These are phyloP conservation scores for Hesperophylax magnus DNA, from an alignment of 1,140 invertebrate species.

Conservation along the genomic window DNA sequence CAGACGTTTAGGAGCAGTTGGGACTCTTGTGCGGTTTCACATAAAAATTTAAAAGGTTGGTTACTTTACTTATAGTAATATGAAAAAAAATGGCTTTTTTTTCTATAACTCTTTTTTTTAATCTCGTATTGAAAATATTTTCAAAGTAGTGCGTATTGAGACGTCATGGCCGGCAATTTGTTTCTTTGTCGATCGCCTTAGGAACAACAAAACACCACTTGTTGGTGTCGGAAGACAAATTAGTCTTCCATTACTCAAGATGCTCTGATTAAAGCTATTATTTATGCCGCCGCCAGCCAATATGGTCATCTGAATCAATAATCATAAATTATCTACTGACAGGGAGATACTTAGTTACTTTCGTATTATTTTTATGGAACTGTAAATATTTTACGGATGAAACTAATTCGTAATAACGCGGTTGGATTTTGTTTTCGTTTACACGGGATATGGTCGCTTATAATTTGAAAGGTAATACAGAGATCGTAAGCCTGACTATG, in stretches of 20 bases:
- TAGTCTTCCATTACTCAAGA: slow-evolving; percentile 16
- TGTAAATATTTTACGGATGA: not conserved
- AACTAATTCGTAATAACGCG: not conserved
- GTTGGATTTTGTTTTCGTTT: too few relatives aligned
- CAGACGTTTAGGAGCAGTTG: too few relatives aligned
- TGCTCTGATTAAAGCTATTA: slow-evolving; percentile 17
- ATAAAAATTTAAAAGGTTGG: too few relatives aligned
- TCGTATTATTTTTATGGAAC: not conserved
- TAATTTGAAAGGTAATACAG: too few relatives aligned
- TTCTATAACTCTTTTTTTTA: too few relatives aligned
- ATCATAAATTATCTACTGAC: slow-evolving; percentile 18
- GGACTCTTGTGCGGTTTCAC: too few relatives aligned
- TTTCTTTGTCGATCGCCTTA: not conserved
- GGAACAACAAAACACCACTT: not conserved
- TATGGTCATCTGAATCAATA: slow-evolving; percentile 3
- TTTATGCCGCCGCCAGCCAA: slow-evolving; percentile 6
- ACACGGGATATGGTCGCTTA: too few relatives aligned
- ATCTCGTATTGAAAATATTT: too few relatives aligned
- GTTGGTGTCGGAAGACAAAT: slow-evolving; percentile 9
- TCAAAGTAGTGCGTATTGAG: not conserved
- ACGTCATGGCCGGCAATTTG: slow-evolving; percentile 12
- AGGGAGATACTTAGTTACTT: not conserved
- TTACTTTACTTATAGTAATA: too few relatives aligned
- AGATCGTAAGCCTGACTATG: too few relatives aligned
- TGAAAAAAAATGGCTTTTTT: too few relatives aligned